Base-by-base conservation (phyloP, 2,888 invertebrate species). In the Brachyopa scutellaris region DNA sequence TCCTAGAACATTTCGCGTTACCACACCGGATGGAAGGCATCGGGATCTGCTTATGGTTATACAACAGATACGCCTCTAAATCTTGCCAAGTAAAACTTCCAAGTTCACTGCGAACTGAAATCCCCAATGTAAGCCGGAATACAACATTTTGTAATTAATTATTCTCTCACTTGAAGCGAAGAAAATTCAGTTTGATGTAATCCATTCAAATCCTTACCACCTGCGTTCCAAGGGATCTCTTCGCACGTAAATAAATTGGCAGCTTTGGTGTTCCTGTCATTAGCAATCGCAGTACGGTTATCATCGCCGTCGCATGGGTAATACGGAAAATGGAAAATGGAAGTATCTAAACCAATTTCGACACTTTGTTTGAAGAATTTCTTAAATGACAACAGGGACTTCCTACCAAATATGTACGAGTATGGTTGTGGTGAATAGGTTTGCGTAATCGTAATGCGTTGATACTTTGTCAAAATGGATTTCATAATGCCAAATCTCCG, bases 181-280 rank as follows among this genome's bases (percentile, higher is more conserved):
- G 55, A 64, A 73, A 73, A 73, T 73, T 73, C 73, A 62, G 64
- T 73, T 73, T 73, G 62, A 55, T 17, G 64, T 73, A 73, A 73
- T 73, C 73, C 55, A 11, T 23, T 45, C 29, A 64, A 73, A 64
- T 73, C 45, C 13, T 55, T 29, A 40, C 15, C 62, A 73, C 72
- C 53, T 53, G 62, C n/a, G 53, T 2, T 26, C 4, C 15, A n/a
- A 15, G 15, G 23, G 21, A 55, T 45, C 47, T 36, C 29, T 9
- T 69, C 26, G 6, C 36, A 49, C 21, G 40, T 21, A 6, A n/a
- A 29, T 49, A 57, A 36, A 13, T 29, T 21, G 29, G 15, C 55
- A 45, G 33, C 19, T 29, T 51, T 42, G 31, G 33, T 29, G 6
- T 42, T 29, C 42, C 42, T 29, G 26, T 59, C 29, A 31, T 59